A percentile compares a stretch with the other conserved stretches of the same genome.
These are phyloP conservation scores for Oppia nitens DNA, from an alignment of 1,140 invertebrate species.

Conservation along the genomic window DNA sequence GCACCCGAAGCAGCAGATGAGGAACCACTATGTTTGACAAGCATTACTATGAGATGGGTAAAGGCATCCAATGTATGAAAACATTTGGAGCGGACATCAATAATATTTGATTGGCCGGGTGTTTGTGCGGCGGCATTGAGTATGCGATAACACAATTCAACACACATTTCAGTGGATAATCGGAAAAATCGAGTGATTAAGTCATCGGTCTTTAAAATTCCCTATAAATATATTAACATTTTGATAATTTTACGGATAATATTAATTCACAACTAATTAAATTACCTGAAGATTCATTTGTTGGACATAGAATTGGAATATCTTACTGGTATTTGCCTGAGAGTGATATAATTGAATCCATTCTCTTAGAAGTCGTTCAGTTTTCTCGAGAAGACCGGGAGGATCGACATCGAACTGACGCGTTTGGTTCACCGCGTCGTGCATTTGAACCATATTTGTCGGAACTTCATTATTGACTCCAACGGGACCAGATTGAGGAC, in stretches of 20 bases:
- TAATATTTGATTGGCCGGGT: conserved; percentile 17
- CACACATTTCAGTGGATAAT: conserved; percentile 87
- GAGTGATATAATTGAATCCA: conserved; percentile 84
- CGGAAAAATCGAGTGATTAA: conserved; percentile 92
- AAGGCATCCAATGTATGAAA: conserved; percentile 91
- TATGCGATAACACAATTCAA: conserved; percentile 76
- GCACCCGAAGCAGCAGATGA: conserved; percentile 38
- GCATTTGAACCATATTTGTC: neutral
- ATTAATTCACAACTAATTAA: too few relatives aligned
- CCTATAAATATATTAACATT: conserved; percentile 87
- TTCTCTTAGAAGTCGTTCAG: conserved; percentile 77
- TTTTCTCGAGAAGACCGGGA: conserved; percentile 81
- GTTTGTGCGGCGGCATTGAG: conserved; percentile 35
- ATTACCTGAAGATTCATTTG: conserved; percentile 26
- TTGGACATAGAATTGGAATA: conserved; percentile 84
- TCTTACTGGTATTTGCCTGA: conserved; percentile 56
- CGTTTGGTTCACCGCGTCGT: neutral
- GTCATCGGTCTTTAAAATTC: conserved; percentile 92
- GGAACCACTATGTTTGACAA: conserved; percentile 70
- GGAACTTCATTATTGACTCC: neutral
- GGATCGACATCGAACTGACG: conserved; percentile 51
- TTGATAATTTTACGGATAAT: too few relatives aligned
- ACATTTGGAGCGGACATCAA: conserved; percentile 66
- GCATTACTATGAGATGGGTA: conserved; percentile 74
- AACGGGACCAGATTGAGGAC: neutral